Conservation (phyloP, 2,888 invertebrate species). For the Calameuta filiformis region DNA sequence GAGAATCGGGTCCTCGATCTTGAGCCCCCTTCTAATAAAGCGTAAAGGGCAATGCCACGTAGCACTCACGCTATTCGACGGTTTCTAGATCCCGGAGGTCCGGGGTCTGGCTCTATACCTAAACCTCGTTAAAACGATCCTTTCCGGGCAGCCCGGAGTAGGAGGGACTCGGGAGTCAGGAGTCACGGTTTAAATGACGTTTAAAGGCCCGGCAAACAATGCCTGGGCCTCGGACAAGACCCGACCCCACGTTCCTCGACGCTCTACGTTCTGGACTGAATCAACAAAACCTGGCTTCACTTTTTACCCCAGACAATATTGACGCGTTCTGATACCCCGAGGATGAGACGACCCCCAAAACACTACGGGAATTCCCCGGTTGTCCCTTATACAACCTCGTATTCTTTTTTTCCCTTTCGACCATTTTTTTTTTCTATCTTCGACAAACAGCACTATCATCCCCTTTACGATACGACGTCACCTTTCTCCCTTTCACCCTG, state of each 20-base stretch:
- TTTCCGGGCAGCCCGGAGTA: conserved; percentile 28
- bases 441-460: not conserved
- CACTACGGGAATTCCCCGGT: not conserved
- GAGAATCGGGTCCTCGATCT: not conserved
- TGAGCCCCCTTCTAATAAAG: conserved; percentile 14
- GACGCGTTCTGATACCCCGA: not conserved
- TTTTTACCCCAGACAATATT: not conserved
- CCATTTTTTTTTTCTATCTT: not conserved
- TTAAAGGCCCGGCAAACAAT: conserved; percentile 38
- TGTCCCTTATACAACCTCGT: not conserved
- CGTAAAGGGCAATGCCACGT: conserved; percentile 41
- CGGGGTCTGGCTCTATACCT: conserved; percentile 30
- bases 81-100: conserved; percentile 2
- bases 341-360: not conserved
- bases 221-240: conserved; percentile 6
- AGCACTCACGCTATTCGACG: conserved; percentile 26
- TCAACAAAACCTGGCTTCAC: not conserved
- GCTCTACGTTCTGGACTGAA: not conserved
- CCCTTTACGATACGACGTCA: not conserved
- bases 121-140: conserved; percentile 49
- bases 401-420: not conserved
- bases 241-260: not conserved
- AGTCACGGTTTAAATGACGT: conserved; percentile 52
- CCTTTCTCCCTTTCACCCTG: not conserved
- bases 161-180: conserved; percentile 21